A percentile compares a stretch with the other conserved stretches of the same genome.
These are phyloP conservation scores for Chelonoidis abingdonii DNA, from an alignment of 2,113 vertebrate genomes.

Conservation along the genomic window DNA sequence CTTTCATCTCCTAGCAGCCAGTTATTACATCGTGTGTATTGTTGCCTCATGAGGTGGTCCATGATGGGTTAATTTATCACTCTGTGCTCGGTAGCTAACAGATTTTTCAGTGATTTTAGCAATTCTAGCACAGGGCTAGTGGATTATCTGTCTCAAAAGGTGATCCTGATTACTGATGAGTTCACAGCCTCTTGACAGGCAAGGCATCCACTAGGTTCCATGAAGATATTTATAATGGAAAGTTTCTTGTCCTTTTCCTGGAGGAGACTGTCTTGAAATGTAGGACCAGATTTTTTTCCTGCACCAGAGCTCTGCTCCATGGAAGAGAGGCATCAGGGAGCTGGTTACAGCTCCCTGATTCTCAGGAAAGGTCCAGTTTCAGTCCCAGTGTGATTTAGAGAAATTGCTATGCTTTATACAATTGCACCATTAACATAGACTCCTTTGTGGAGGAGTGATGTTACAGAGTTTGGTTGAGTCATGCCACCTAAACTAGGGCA, in stretches of 20 bases:
- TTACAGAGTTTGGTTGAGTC: neutral
- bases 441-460: neutral
- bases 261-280: neutral
- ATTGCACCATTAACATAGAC: neutral
- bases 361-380: neutral
- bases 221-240: neutral
- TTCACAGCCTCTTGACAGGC: neutral
- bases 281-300: neutral
- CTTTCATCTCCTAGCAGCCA: neutral
- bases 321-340: rapidly evolving
- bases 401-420: neutral
- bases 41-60: neutral
- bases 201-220: neutral
- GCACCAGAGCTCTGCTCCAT: neutral
- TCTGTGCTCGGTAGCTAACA: neutral
- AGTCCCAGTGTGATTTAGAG: neutral
- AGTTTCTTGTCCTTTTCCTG: neutral
- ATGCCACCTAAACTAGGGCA: neutral
- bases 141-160: neutral
- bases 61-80: neutral
- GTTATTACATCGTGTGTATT: neutral
- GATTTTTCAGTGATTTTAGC: neutral
- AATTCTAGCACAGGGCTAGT: neutral
- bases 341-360: neutral
- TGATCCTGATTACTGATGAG: neutral